A percentile compares a stretch with the other conserved stretches of the same genome.
These are phyloP conservation scores for Scaptomyza pallida DNA, from an alignment of 1,140 invertebrate genomes.

Conservation along the genomic window DNA sequence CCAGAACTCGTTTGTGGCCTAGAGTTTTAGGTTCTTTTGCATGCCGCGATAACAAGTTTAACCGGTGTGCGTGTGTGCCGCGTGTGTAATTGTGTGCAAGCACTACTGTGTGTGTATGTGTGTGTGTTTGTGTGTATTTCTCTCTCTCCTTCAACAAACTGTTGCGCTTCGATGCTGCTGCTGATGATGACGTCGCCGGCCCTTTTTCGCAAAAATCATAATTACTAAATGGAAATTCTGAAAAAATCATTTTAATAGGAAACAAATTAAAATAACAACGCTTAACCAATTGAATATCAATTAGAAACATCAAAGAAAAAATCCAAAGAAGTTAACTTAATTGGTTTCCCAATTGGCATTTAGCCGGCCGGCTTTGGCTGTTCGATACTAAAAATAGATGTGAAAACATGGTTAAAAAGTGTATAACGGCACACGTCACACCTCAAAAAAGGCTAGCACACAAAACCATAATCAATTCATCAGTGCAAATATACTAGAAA, in stretches of 20 bases:
- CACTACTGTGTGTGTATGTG: conserved; percentile 19
- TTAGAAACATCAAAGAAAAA: conserved; percentile 51
- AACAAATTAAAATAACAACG: conserved; percentile 15
- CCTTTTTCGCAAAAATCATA: conserved; percentile 54
- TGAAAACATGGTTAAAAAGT: conserved; percentile 21
- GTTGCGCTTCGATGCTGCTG: conserved; percentile 62
- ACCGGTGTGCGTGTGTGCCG: conserved; percentile 76
- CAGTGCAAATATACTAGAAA: conserved; percentile 21
- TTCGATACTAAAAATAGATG: conserved; percentile 36
- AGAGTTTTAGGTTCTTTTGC: conserved; percentile 72
- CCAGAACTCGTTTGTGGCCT: conserved; percentile 74
- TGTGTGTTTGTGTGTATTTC: conserved; percentile 44
- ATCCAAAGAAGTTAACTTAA: no score
- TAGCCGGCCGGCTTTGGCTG: conserved; percentile 58
- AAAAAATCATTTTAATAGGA: neutral
- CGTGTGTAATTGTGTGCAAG: conserved; percentile 46
- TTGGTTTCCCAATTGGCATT: conserved; percentile 12
- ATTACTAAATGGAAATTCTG: conserved; percentile 30
- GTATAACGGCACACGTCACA: conserved; percentile 40
- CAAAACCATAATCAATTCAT: conserved; percentile 19
- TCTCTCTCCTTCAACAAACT: conserved; percentile 74
- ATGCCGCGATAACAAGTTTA: conserved; percentile 80
- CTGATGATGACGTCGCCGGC: conserved; percentile 44
- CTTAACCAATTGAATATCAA: conserved; percentile 61
- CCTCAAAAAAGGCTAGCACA: conserved; percentile 14